phyloP scores from a whole-genome alignment of 2,113 vertebrate species.

The Ptilorrhoa leucosticta region DNA sequence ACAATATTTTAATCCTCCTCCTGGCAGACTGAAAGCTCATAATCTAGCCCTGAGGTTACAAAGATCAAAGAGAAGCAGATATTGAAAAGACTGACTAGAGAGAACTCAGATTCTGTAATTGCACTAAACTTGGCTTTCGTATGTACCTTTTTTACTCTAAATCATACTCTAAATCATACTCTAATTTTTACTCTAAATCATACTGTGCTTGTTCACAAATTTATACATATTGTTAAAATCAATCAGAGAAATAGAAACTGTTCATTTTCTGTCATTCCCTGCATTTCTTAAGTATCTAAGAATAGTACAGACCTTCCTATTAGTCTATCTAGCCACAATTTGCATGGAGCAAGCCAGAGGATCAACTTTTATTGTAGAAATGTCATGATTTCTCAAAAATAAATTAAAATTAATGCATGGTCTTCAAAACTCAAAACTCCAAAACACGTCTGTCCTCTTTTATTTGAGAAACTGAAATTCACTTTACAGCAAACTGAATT shows the following conservation, averaged over 20 bases:
- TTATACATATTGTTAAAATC: background rate
- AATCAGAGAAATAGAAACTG: background rate
- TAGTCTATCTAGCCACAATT: background rate
- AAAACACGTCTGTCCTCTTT: background rate
- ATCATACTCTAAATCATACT: background rate
- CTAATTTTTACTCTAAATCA: background rate
- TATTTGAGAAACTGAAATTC: background rate
- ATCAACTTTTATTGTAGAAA: background rate
- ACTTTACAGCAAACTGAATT: background rate
- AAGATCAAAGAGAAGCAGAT: constrained; percentile 26
- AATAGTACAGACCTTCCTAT: background rate
- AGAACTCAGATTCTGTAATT: background rate
- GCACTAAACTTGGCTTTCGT: background rate
- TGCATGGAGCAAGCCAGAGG: background rate
- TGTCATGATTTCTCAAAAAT: background rate
- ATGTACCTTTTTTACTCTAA: background rate
- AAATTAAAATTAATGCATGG: background rate
- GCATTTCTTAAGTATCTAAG: background rate
- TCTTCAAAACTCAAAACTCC: background rate
- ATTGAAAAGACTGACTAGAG: background rate
- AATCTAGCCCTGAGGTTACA: constrained; percentile 2
- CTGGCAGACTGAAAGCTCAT: background rate
- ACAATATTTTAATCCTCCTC: background rate
- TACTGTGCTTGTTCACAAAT: background rate
- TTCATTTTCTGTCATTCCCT: background rate